Evolutionary conservation across 64 coral and sea anemone genomes (phyloP).

Genomic region (Pocillopora verrucosa): DNA sequence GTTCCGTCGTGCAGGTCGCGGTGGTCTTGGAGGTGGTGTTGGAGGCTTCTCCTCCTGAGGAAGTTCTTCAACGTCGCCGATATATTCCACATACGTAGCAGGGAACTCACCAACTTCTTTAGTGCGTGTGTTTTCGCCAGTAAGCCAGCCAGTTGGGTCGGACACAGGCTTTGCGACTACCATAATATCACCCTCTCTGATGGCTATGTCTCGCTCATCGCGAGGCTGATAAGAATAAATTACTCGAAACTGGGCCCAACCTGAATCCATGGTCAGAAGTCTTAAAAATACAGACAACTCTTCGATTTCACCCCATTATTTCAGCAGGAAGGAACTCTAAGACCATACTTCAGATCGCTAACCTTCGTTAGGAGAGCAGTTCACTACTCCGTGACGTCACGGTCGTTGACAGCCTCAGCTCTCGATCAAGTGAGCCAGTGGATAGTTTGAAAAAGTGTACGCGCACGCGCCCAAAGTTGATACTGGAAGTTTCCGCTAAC

Average conservation of each 20-base stretch:
- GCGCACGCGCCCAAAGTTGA: not conserved
- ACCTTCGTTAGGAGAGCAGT: not conserved
- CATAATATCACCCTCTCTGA: constrained; percentile 72
- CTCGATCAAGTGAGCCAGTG: constrained; percentile 1
- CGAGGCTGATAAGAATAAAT: constrained; percentile 25
- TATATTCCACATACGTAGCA: constrained; percentile 80
- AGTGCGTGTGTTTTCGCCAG: constrained; percentile 70
- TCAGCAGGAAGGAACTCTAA: not conserved
- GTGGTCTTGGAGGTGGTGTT: constrained; percentile 62
- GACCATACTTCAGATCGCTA: not conserved
- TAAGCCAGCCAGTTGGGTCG: constrained; percentile 62
- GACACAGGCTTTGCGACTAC: constrained; percentile 59
- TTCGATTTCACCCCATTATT: constrained; percentile 28
- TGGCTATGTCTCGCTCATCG: constrained; percentile 77
- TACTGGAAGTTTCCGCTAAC: too few relatives aligned
- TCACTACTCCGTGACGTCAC: constrained; percentile 29
- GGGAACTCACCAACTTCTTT: constrained; percentile 81
- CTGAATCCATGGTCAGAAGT: constrained; percentile 43
- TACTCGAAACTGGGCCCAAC: constrained; percentile 53
- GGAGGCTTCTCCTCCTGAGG: constrained; percentile 35
- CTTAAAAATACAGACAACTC: not conserved
- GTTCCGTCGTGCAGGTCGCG: constrained; percentile 28
- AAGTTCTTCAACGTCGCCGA: constrained; percentile 70
- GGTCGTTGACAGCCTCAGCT: not conserved
- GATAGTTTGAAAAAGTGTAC: not conserved